These are phyloP conservation scores for Tetramorium bicarinatum DNA, from an alignment of 2,888 invertebrate species.

Conservation along the genomic window DNA sequence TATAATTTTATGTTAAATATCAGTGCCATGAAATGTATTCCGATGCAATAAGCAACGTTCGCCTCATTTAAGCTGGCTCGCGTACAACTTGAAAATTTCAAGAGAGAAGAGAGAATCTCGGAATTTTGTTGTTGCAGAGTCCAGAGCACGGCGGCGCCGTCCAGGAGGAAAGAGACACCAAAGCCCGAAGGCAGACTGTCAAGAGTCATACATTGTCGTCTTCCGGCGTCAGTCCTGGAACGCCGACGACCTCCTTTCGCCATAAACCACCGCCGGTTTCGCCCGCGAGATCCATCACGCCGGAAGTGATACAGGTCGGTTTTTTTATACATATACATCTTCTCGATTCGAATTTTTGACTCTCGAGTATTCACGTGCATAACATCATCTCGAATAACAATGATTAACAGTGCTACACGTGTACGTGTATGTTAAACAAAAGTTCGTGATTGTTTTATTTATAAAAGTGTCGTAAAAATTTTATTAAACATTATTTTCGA, in stretches of 20 bases:
- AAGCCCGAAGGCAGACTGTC: conserved; percentile 37
- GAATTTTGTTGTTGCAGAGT: conserved; percentile 57
- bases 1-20: neutral
- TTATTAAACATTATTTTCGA: neutral
- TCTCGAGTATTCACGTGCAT: neutral
- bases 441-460: neutral
- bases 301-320: conserved; percentile 86
- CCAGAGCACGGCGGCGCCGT: conserved; percentile 71
- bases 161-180: conserved; percentile 68
- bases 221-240: conserved; percentile 57
- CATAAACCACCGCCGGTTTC: conserved; percentile 80
- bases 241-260: conserved; percentile 72
- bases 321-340: neutral
- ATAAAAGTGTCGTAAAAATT: neutral
- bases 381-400: neutral
- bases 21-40: neutral
- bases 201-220: conserved; percentile 61
- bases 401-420: neutral
- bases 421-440: neutral
- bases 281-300: conserved; percentile 83
- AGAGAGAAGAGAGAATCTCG: conserved; percentile 14
- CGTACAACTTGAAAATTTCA: conserved; percentile 8
- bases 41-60: neutral
- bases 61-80: neutral
- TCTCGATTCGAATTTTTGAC: neutral